Conservation (phyloP, 1,140 invertebrate genomes). For the Drosophila dunni region DNA sequence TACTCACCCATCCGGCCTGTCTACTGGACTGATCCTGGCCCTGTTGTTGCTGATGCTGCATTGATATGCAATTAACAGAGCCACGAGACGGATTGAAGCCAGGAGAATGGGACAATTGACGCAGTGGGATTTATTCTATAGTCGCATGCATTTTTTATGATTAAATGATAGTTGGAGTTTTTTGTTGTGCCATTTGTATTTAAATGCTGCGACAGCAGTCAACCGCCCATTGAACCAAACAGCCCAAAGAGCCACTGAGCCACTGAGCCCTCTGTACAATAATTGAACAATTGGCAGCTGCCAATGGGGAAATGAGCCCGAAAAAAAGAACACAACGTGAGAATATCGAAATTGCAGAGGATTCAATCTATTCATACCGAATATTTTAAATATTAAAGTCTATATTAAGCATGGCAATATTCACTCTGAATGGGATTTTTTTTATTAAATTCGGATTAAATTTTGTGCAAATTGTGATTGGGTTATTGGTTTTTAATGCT, state of each 20-base stretch:
- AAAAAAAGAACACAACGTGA: constrained; percentile 17
- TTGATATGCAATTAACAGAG: constrained; percentile 80
- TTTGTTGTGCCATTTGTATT: constrained; percentile 26
- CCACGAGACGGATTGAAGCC: constrained; percentile 38
- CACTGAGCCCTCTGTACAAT: constrained; percentile 63
- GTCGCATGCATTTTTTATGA: constrained; percentile 82
- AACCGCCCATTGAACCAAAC: constrained; percentile 42
- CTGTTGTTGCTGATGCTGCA: constrained; percentile 73
- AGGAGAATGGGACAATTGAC: constrained; percentile 65
- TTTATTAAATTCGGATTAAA: constrained; percentile 35
- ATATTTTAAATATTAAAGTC: constrained; percentile 70
- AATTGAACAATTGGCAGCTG: constrained; percentile 82
- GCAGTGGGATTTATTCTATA: constrained; percentile 81
- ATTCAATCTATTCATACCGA: constrained; percentile 60
- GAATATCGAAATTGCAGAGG: neutral
- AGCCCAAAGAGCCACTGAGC: constrained; percentile 43
- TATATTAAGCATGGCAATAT: constrained; percentile 11
- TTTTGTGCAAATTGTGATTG: constrained; percentile 32
- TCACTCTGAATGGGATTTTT: neutral
- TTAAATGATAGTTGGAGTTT: constrained; percentile 74
- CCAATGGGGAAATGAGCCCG: constrained; percentile 63
- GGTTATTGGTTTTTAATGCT: constrained; percentile 22
- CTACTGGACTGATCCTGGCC: constrained; percentile 26
- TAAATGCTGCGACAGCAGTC: constrained; percentile 63
- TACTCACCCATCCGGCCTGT: constrained; percentile 10